phyloP scores from a whole-genome alignment of 2,113 vertebrate species.

The Euleptes europaea region DNA sequence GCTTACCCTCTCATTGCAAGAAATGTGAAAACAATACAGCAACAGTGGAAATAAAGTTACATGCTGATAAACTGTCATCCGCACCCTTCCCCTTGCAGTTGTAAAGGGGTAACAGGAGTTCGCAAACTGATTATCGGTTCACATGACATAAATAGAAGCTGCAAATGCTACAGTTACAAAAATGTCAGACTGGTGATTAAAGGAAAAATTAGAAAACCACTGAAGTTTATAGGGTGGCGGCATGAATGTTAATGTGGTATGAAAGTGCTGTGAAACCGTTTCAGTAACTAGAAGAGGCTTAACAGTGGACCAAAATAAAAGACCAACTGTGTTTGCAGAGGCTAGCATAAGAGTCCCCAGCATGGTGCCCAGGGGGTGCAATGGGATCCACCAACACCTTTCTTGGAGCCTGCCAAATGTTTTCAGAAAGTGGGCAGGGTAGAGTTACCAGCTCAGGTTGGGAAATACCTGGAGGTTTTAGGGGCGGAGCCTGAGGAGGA shows the following conservation, averaged over 20 bases:
- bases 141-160: constrained; percentile 12
- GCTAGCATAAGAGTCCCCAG: background rate
- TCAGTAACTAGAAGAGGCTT: background rate
- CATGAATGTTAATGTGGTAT: constrained; percentile 7
- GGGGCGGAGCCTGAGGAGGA: no score
- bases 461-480: no score
- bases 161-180: constrained; percentile 18
- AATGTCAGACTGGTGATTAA: constrained; percentile 4
- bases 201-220: constrained; percentile 1
- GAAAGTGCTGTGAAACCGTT: constrained; percentile 23
- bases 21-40: constrained; percentile 17
- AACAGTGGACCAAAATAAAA: background rate
- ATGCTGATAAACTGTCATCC: background rate
- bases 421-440: background rate
- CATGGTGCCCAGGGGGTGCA: background rate
- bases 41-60: constrained; percentile 14
- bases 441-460: no score
- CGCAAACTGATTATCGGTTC: constrained; percentile 28
- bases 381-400: no score
- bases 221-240: constrained; percentile 9
- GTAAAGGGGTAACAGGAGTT: background rate
- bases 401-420: no score
- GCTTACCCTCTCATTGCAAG: background rate
- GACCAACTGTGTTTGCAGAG: background rate
- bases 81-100: background rate